These are phyloP conservation scores for Drosophila emarginata DNA, from an alignment of 2,888 invertebrate genomes.

Conservation along the genomic window DNA sequence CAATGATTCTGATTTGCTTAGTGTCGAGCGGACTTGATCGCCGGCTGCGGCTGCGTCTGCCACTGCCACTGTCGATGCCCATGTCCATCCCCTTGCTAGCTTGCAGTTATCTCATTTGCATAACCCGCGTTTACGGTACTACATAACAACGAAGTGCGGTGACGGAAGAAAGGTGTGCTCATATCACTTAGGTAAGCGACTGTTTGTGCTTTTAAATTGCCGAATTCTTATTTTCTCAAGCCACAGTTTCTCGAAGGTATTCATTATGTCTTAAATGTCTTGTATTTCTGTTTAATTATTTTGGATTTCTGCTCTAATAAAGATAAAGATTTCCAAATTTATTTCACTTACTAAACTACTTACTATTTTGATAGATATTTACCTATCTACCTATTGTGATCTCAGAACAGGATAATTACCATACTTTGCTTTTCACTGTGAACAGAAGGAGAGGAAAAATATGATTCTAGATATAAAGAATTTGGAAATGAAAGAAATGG, in stretches of 20 bases:
- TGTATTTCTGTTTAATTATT: not conserved
- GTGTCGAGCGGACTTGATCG: slow-evolving; percentile 33
- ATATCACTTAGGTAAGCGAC: not conserved
- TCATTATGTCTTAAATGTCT: not conserved
- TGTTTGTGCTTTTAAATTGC: not conserved
- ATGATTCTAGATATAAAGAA: too few relatives aligned
- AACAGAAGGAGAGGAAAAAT: too few relatives aligned
- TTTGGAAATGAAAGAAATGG: too few relatives aligned
- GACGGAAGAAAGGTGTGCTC: not conserved
- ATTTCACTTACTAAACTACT: too few relatives aligned
- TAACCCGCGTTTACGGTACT: slow-evolving; percentile 13
- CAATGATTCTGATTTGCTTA: slow-evolving; percentile 47
- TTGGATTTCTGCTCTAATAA: too few relatives aligned
- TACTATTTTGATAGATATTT: too few relatives aligned
- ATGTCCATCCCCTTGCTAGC: slow-evolving; percentile 36
- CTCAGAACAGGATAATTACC: too few relatives aligned
- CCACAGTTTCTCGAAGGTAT: not conserved
- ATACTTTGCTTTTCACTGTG: too few relatives aligned
- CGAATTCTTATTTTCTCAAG: not conserved
- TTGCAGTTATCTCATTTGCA: slow-evolving; percentile 27
- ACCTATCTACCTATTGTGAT: too few relatives aligned
- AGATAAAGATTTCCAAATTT: too few relatives aligned
- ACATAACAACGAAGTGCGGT: not conserved
- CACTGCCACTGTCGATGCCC: slow-evolving; percentile 18
- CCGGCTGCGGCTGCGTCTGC: slow-evolving; percentile 27